Base-by-base conservation (phyloP, 2,888 invertebrate genomes). In the Synergus japonicus region DNA sequence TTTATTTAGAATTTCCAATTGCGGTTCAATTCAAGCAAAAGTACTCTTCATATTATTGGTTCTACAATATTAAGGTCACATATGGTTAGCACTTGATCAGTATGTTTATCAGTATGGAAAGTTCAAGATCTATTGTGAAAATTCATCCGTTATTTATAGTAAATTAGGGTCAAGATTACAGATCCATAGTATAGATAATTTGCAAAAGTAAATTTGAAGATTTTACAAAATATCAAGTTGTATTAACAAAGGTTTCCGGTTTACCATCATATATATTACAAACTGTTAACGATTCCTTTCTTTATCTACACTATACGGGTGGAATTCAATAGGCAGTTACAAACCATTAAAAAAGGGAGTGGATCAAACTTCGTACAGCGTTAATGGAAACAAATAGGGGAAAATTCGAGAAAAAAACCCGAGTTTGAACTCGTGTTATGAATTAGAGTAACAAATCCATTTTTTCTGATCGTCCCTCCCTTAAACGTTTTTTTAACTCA, bases 1-100 rank as follows among this genome's bases (percentile, higher is more conserved):
- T 4, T 15, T 49, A 49, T 10, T n/a, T 49, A 2, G 13, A 54
- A n/a, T 54, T 54, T 54, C n/a, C 8, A 8, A 54, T 54, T 9
- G n/a, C 54, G 54, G 54, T 54, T 3, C 54, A 54, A 54, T 18
- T 54, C 8, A 54, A 54, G 9, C 54, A n/a, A n/a, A 37, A 54
- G 54, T 54, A n/a, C 54, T 54, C 54, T 54, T 64, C 43, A 43
- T 66, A 66, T 66, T 41, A 54, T n/a, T n/a, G 54, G n/a, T 54
- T 67, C 7, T 22, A 44, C 13, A 9, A 66, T 18, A 66, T 66
- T 66, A 43, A 44, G 67, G 67, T 67, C 67, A 67, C 67, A 67
- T 67, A 67, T 67, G 66, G 66, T 15, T 66, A 66, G 67, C 67
- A 18, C 67, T 44, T n/a, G 43, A 15, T 18, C 12, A 54, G n/a